Base-by-base conservation (phyloP, 2,888 invertebrate genomes). In the Caenorhabditis uteleia region DNA sequence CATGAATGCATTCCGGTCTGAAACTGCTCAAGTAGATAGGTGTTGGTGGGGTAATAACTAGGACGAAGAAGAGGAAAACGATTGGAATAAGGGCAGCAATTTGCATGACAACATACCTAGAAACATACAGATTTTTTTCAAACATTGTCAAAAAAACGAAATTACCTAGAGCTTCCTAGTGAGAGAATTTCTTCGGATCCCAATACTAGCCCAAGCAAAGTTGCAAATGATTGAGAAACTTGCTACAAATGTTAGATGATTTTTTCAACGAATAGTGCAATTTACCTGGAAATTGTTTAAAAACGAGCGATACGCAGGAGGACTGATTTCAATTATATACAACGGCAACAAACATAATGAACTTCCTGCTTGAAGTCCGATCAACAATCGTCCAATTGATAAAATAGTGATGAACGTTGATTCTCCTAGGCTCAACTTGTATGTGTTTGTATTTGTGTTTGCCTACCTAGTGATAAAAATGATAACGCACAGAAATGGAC, bases 311-410 rank as follows among this genome's bases (percentile, higher is more conserved):
- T 74, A 61, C n/a, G 60, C 42, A 12, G 59, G 50, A 7, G 77
- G 74, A 21, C 73, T 73, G 16, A 77, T 71, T 54, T 82, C 81
- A 31, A 77, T 74, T n/a, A 78, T 73, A 56, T 78, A 82, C 27
- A 82, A 62, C 0, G 82, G 82, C 26, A 81, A 66, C n/a, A 82
- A 61, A 51, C 78, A 80, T 18, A 81, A 61, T 21, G 80, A 72
- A 39, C 51, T 67, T 34, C 70, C 77, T 14, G 76, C 77, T 54
- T 82, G 82, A 23, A 79, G 68, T 12, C 82, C 82, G 27, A 79
- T 71, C 46, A 82, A 48, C 25, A 82, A 67, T 38, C 82, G 62
- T 14, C 82, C 81, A 27, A 75, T 31, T 21, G 75, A 68, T 26
- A 78, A 54, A 20, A 72, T 50, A 27, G 55, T 59, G n/a, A 60